phyloP scores from a whole-genome alignment of 2,797 vertebrate species.

The Aldrovandia affinis region DNA sequence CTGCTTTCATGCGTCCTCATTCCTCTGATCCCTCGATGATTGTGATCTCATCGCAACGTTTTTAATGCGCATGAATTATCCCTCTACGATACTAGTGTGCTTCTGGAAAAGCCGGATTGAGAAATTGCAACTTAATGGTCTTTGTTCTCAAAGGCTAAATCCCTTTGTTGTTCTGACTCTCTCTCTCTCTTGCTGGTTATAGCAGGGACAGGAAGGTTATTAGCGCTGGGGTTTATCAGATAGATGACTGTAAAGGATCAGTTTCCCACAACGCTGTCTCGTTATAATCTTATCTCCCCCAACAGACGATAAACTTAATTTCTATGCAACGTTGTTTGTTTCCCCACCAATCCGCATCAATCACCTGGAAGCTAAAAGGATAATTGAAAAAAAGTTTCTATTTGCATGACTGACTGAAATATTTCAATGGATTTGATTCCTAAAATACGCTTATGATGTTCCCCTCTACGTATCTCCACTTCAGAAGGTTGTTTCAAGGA shows the following conservation, averaged over 20 bases:
- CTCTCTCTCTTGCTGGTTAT: conserved; percentile 58
- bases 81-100: conserved; percentile 23
- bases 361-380: conserved; percentile 40
- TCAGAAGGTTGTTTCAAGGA: background rate
- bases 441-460: conserved; percentile 14
- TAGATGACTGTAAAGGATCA: conserved; percentile 74
- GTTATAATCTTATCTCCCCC: conserved; percentile 78
- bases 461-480: background rate
- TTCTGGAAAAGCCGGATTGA: conserved; percentile 48
- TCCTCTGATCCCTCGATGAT: background rate
- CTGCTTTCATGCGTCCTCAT: background rate
- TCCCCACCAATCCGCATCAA: conserved; percentile 69
- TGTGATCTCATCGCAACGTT: conserved; percentile 43
- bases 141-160: conserved; percentile 52
- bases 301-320: conserved; percentile 79
- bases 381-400: conserved; percentile 5
- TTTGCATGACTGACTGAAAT: background rate
- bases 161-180: conserved; percentile 39
- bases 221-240: conserved; percentile 68
- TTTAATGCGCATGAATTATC: conserved; percentile 56
- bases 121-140: conserved; percentile 68
- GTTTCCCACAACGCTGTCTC: conserved; percentile 75
- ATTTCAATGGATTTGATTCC: background rate
- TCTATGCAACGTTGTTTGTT: conserved; percentile 76
- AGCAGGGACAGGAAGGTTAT: conserved; percentile 71